A percentile compares a stretch with the other conserved stretches of the same genome.
These are phyloP conservation scores for Criorhina ranunculi DNA, from an alignment of 2,888 invertebrate species.

Conservation along the genomic window DNA sequence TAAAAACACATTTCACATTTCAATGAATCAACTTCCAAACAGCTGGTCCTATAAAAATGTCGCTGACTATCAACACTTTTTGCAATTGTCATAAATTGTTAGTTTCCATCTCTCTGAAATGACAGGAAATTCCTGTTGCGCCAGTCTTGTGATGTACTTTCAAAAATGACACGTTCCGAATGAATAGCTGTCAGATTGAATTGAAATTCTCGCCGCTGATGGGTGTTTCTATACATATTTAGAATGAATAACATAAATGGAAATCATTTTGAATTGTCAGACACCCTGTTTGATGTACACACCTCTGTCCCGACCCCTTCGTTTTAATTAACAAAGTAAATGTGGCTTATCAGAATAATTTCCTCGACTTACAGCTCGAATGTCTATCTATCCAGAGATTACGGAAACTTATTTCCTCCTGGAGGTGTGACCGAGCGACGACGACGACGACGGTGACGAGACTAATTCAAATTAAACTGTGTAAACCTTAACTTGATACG, in stretches of 20 bases:
- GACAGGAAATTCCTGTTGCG: constrained; percentile 32
- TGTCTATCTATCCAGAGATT: constrained; percentile 29
- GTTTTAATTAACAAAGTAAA: constrained; percentile 62
- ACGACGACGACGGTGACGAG: constrained; percentile 25
- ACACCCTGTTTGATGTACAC: not conserved
- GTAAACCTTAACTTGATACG: constrained; percentile 25
- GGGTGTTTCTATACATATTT: constrained; percentile 25
- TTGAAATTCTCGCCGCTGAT: constrained; percentile 40
- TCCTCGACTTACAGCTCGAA: constrained; percentile 23
- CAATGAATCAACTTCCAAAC: not conserved
- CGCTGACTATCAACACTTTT: constrained; percentile 12
- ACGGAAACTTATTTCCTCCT: constrained; percentile 22
- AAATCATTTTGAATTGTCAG: constrained; percentile 44
- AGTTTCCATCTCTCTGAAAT: not conserved
- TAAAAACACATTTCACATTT: too few species aligned
- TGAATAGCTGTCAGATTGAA: constrained; percentile 51
- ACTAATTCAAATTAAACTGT: constrained; percentile 65
- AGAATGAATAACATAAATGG: constrained; percentile 18
- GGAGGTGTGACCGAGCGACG: constrained; percentile 51
- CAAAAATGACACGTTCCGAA: constrained; percentile 14
- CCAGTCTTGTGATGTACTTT: not conserved
- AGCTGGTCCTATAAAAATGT: not conserved
- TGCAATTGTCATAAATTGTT: not conserved
- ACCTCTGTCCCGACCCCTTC: constrained; percentile 14
- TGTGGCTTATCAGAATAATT: constrained; percentile 64